These are phyloP conservation scores for Tipula confusa DNA, from an alignment of 2,888 invertebrate species.

Conservation along the genomic window DNA sequence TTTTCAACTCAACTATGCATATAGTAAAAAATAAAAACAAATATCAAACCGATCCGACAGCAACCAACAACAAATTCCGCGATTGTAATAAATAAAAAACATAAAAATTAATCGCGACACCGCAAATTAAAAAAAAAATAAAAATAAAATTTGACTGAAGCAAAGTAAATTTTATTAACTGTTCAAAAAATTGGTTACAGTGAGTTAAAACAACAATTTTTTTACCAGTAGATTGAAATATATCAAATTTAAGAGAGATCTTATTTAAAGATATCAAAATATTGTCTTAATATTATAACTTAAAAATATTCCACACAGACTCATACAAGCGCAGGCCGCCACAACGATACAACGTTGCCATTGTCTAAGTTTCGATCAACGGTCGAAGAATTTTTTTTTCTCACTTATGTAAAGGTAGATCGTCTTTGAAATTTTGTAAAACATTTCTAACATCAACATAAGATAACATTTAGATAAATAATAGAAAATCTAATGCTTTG, in stretches of 20 bases:
- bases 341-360: not conserved
- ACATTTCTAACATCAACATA: not conserved
- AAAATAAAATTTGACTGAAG: not conserved
- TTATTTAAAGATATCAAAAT: not conserved
- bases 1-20: not conserved
- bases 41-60: too few relatives aligned
- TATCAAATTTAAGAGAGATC: not conserved
- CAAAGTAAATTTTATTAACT: not conserved
- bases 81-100: too few relatives aligned
- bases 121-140: not conserved
- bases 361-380: not conserved
- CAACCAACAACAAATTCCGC: too few relatives aligned
- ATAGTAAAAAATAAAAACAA: too few relatives aligned
- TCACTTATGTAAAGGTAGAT: not conserved
- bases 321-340: too few relatives aligned
- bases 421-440: not conserved
- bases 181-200: not conserved
- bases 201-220: conserved; percentile 14
- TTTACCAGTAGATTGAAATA: not conserved
- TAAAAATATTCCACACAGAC: not conserved
- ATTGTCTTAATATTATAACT: conserved; percentile 10
- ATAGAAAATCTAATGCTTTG: not conserved
- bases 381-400: not conserved
- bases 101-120: not conserved
- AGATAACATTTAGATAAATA: not conserved